A percentile compares a stretch with the other conserved stretches of the same genome.
phyloP scores from a whole-genome alignment of 23 tunicate species.

The Botrylloides violaceus region DNA sequence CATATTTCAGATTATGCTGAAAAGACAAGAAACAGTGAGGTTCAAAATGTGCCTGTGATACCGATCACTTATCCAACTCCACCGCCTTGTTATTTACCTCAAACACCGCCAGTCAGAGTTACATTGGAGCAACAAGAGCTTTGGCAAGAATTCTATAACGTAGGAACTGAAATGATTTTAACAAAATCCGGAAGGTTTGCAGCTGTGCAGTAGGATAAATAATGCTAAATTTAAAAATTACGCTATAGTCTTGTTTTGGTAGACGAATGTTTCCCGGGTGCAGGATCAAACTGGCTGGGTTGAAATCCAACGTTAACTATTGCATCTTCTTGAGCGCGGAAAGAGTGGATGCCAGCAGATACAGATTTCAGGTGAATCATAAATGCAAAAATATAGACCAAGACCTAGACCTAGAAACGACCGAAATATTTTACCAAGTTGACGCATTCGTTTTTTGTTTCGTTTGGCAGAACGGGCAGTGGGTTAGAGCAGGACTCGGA shows the following conservation, averaged over 20 bases:
- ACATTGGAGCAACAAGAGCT: conserved; percentile 1
- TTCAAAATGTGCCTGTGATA: no score
- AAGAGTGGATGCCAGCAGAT: conserved; percentile 39
- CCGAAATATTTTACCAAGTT: no score
- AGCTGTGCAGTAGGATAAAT: neutral
- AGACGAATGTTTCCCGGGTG: conserved; percentile 69
- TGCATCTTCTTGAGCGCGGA: conserved; percentile 46
- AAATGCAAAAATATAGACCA: no score
- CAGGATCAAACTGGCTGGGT: conserved; percentile 32
- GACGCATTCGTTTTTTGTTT: neutral
- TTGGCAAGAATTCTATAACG: conserved; percentile 32
- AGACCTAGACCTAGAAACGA: no score
- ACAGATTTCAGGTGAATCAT: conserved; percentile 41
- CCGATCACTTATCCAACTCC: no score
- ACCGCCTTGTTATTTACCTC: no score
- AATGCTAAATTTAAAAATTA: neutral
- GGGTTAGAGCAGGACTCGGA: conserved; percentile 53
- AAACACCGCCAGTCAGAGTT: conserved; percentile 1
- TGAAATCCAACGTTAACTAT: conserved; percentile 38
- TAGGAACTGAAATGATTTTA: conserved; percentile 47
- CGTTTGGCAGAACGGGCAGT: conserved; percentile 42
- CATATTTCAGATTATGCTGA: no score
- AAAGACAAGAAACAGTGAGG: no score
- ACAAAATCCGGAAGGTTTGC: conserved; percentile 41
- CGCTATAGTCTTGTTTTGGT: neutral